These are phyloP conservation scores for Sebastes vulpes DNA, from an alignment of 2,797 vertebrate species.

Conservation along the genomic window DNA sequence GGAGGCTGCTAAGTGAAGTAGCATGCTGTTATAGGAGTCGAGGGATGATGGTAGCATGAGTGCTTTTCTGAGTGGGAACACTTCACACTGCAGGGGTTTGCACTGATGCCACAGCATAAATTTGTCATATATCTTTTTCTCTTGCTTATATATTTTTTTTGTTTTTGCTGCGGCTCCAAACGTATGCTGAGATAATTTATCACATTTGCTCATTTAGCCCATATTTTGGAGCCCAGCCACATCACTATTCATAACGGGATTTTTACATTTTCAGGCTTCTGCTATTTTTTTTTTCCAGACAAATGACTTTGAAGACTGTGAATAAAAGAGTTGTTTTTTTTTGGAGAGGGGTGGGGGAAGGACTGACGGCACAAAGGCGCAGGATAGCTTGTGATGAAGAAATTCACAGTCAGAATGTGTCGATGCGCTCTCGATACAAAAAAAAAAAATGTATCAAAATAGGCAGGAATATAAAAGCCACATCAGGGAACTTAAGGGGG, in stretches of 20 bases:
- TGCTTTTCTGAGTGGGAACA: slow-evolving; percentile 76
- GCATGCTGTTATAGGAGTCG: slow-evolving; percentile 75
- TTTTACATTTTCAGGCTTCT: slow-evolving; percentile 40
- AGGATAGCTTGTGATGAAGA: slow-evolving; percentile 46
- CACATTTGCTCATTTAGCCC: slow-evolving; percentile 63
- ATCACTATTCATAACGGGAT: slow-evolving; percentile 47
- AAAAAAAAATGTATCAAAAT: slow-evolving; percentile 48
- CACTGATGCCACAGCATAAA: slow-evolving; percentile 61
- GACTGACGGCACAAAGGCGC: slow-evolving; percentile 30
- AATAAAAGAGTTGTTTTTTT: slow-evolving; percentile 46
- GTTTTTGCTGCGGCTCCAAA: not conserved
- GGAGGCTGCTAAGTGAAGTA: slow-evolving; percentile 81
- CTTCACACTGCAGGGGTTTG: slow-evolving; percentile 75
- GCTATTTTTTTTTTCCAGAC: slow-evolving; percentile 17
- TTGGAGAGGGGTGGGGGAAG: not conserved
- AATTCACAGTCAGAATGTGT: slow-evolving; percentile 60
- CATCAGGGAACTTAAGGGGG: slow-evolving; percentile 63
- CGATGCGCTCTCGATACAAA: slow-evolving; percentile 49
- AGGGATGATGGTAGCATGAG: slow-evolving; percentile 77
- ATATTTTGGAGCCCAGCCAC: slow-evolving; percentile 31
- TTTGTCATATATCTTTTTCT: slow-evolving; percentile 57
- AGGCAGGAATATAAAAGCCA: slow-evolving; percentile 66
- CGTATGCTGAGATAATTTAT: slow-evolving; percentile 54
- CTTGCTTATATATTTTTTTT: not conserved
- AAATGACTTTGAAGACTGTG: slow-evolving; percentile 60